Conservation (phyloP, 2,888 invertebrate species). For the Dryadula phaetusa region DNA sequence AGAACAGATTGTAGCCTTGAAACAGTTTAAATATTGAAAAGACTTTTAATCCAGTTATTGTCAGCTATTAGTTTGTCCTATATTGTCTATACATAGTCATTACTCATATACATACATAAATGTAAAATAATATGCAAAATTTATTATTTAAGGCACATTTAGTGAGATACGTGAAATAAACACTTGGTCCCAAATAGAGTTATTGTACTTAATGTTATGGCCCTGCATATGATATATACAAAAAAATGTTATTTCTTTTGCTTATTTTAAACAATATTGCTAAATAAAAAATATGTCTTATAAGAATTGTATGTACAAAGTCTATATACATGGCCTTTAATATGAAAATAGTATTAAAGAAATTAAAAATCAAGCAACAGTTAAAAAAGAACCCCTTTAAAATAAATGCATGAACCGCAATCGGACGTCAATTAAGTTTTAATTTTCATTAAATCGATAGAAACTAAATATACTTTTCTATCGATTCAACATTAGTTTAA, state of each 20-base stretch:
- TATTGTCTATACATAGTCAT: not conserved
- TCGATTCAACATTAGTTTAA: not conserved
- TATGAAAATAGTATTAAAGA: not conserved
- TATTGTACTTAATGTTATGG: conserved; percentile 45
- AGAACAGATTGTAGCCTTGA: not conserved
- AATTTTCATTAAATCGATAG: not conserved
- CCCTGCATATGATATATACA: conserved; percentile 36
- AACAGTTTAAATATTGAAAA: not conserved
- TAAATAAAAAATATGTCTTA: conserved; percentile 1
- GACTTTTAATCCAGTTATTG: not conserved
- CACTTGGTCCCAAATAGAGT: conserved; percentile 45
- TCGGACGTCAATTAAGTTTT: not conserved
- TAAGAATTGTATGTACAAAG: conserved; percentile 17
- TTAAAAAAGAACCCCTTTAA: not conserved
- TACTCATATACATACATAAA: conserved; percentile 20
- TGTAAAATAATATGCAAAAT: not conserved
- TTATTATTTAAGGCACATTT: conserved; percentile 20
- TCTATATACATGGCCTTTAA: conserved; percentile 7
- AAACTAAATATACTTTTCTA: not conserved
- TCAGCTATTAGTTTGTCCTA: conserved; percentile 1
- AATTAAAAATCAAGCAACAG: not conserved
- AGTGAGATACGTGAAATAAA: conserved; percentile 8
- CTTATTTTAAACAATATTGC: not conserved
- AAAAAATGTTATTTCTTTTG: conserved; percentile 6
- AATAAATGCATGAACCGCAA: conserved; percentile 3